phyloP scores from a whole-genome alignment of 1,140 invertebrate species.

The Drosophila jambulina region DNA sequence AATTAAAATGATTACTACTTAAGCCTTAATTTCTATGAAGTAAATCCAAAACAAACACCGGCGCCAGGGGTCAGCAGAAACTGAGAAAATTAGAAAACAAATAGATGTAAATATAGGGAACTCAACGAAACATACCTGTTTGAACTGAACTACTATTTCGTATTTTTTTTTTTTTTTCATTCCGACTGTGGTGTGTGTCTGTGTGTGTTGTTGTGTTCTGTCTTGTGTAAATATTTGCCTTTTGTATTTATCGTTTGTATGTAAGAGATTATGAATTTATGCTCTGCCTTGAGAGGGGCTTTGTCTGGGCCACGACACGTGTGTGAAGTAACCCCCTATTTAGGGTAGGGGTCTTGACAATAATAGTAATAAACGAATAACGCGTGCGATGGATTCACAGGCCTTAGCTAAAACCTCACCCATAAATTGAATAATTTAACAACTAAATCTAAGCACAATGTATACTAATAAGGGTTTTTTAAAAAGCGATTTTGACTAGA shows the following conservation, averaged over 20 bases:
- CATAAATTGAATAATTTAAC: background rate
- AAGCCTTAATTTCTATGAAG: background rate
- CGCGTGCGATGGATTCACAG: background rate
- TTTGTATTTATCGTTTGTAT: conserved; percentile 41
- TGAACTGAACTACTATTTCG: conserved; percentile 5
- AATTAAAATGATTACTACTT: background rate
- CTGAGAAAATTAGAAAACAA: conserved; percentile 1
- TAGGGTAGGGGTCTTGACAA: background rate
- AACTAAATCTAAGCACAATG: background rate
- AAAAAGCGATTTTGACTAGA: too few relatives aligned
- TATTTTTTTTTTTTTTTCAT: background rate
- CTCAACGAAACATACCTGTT: conserved; percentile 27
- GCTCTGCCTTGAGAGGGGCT: conserved; percentile 35
- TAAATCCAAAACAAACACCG: conserved; percentile 12
- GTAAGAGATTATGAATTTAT: conserved; percentile 49
- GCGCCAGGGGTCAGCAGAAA: conserved; percentile 7
- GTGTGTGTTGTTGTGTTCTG: background rate
- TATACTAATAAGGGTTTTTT: background rate
- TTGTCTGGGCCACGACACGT: conserved; percentile 22
- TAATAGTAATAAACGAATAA: conserved; percentile 3
- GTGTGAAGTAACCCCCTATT: conserved; percentile 6
- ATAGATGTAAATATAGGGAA: background rate
- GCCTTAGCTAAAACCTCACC: too few relatives aligned
- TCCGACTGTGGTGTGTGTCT: background rate
- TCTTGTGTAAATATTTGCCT: conserved; percentile 38